These are phyloP conservation scores for Lycaon pictus DNA, from an alignment of 2,113 vertebrate genomes.

Conservation along the genomic window DNA sequence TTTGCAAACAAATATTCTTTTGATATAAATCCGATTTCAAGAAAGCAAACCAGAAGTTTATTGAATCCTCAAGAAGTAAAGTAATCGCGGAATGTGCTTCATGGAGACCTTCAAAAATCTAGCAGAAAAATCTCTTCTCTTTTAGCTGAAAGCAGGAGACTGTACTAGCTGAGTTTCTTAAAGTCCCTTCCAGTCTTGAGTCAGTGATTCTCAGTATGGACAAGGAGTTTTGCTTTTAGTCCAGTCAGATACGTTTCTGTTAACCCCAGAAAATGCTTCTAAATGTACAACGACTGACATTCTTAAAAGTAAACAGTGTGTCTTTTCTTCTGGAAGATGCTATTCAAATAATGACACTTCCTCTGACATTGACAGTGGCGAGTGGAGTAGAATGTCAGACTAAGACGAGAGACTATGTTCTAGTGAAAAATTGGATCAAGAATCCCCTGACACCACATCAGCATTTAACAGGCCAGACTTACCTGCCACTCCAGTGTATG, in stretches of 20 bases:
- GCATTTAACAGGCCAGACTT: conserved; percentile 84
- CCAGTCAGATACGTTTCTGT: conserved; percentile 64
- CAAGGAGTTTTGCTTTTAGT: conserved; percentile 60
- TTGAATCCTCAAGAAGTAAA: neutral
- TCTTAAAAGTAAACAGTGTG: conserved; percentile 76
- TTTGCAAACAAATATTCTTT: conserved; percentile 4
- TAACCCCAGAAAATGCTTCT: conserved; percentile 66
- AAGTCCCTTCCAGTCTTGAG: neutral
- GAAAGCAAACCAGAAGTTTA: neutral
- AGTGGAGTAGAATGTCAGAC: conserved; percentile 85
- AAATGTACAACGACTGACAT: conserved; percentile 71
- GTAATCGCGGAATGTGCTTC: neutral
- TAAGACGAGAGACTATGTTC: conserved; percentile 83
- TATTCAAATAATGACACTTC: conserved; percentile 82
- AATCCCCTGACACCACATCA: conserved; percentile 86
- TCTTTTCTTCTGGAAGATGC: conserved; percentile 83
- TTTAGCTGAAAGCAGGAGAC: neutral
- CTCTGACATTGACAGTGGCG: conserved; percentile 81
- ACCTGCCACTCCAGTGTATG: conserved; percentile 72
- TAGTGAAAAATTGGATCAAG: conserved; percentile 86
- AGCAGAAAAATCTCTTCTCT: neutral
- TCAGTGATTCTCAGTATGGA: neutral
- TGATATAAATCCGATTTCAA: neutral
- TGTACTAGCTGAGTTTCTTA: neutral
- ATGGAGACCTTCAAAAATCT: neutral